phyloP scores from a whole-genome alignment of 2,888 invertebrate species.

The Chalcis sispes region DNA sequence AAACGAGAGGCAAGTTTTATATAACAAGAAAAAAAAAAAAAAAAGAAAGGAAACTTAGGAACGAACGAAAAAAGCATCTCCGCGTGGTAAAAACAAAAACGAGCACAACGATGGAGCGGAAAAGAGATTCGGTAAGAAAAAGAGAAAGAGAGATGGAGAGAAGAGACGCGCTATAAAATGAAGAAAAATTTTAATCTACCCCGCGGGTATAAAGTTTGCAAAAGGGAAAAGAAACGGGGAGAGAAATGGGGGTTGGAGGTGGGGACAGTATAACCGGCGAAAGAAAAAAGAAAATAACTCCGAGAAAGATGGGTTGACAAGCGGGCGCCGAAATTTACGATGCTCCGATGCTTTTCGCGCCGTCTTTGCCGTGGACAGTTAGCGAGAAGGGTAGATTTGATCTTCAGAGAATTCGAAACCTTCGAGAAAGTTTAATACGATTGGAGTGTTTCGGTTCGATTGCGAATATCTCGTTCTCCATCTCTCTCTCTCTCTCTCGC shows the following conservation, averaged over 20 bases:
- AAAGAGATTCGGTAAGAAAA: too few relatives aligned
- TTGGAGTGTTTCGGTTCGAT: slow-evolving; percentile 51
- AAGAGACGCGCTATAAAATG: slow-evolving; percentile 33
- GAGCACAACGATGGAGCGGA: slow-evolving; percentile 2
- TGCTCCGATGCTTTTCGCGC: neutral
- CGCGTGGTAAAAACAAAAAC: neutral
- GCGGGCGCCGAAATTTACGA: slow-evolving; percentile 35
- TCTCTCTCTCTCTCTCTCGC: neutral
- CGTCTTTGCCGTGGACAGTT: neutral
- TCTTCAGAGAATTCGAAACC: slow-evolving; percentile 22
- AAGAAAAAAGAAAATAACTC: neutral
- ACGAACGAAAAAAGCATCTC: neutral
- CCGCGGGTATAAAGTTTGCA: slow-evolving; percentile 14
- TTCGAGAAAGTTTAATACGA: slow-evolving; percentile 51
- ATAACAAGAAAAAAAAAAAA: neutral
- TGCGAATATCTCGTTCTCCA: slow-evolving; percentile 35
- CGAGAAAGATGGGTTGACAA: neutral
- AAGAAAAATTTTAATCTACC: slow-evolving; percentile 53
- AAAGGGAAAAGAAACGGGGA: too few relatives aligned
- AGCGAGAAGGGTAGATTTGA: slow-evolving; percentile 5
- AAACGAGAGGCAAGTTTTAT: neutral
- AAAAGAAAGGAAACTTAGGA: neutral
- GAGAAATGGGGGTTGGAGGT: too few relatives aligned
- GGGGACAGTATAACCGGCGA: neutral
- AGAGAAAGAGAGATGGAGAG: too few relatives aligned